These are phyloP conservation scores for Danio aesculapii DNA, from an alignment of 2,797 vertebrate species.

Conservation along the genomic window DNA sequence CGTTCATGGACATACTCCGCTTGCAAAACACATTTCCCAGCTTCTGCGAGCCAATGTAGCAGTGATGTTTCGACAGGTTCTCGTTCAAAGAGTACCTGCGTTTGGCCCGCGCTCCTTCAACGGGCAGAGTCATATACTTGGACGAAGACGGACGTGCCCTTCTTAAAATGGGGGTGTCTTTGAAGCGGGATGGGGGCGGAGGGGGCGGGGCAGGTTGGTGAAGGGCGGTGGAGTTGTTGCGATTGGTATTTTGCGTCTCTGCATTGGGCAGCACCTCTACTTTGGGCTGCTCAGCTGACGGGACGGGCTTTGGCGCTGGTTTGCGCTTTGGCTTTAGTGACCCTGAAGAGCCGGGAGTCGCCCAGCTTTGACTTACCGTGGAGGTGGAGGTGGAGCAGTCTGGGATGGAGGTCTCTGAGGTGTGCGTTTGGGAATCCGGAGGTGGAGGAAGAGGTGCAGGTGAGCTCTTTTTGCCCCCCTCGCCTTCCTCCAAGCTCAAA, in stretches of 20 bases:
- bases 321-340: constrained; percentile 89
- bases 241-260: constrained; percentile 94
- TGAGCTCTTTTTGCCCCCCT: constrained; percentile 63
- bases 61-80: constrained; percentile 75
- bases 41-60: constrained; percentile 68
- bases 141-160: constrained; percentile 85
- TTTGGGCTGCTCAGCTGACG: constrained; percentile 60
- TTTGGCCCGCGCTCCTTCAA: constrained; percentile 79
- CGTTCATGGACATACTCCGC: constrained; percentile 92
- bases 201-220: constrained; percentile 71
- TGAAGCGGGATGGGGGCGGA: constrained; percentile 67
- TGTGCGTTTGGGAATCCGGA: constrained; percentile 75
- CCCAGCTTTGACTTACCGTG: constrained; percentile 84
- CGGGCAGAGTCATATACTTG: constrained; percentile 94
- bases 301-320: constrained; percentile 78
- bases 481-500: constrained; percentile 60
- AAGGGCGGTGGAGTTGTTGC: constrained; percentile 94
- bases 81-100: constrained; percentile 89
- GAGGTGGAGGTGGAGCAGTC: constrained; percentile 88
- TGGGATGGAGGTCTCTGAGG: constrained; percentile 84
- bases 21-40: constrained; percentile 80
- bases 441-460: constrained; percentile 57
- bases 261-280: constrained; percentile 72
- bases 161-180: constrained; percentile 84
- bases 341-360: constrained; percentile 71